Evolutionary conservation across 2,888 invertebrate species (phyloP).

Genomic region (Hypselothyrea guttata): DNA sequence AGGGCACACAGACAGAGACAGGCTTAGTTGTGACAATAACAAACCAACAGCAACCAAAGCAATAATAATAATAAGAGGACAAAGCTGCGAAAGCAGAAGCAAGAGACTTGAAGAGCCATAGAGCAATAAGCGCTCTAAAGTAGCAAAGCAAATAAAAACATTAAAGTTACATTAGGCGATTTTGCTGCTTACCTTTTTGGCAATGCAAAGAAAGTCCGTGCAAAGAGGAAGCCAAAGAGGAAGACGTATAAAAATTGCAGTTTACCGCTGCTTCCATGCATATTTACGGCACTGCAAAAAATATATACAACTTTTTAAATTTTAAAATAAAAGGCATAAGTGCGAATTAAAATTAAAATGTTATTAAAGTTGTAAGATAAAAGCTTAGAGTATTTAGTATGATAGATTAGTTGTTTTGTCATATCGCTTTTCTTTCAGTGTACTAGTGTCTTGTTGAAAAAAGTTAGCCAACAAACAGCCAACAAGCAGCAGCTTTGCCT

Average conservation of each 20-base stretch:
- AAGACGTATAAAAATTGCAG: constrained; percentile 47
- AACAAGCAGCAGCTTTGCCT: constrained; percentile 6
- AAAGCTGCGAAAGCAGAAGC: background rate
- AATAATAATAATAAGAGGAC: constrained; percentile 12
- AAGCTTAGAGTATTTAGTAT: no score
- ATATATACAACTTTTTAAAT: no score
- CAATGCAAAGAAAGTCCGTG: constrained; percentile 33
- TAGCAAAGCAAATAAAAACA: constrained; percentile 67
- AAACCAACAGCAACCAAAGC: constrained; percentile 10
- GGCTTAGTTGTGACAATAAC: constrained; percentile 25
- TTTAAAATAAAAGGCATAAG: no score
- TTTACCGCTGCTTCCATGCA: constrained; percentile 41
- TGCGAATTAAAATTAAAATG: no score
- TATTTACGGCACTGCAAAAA: background rate
- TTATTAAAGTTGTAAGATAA: no score
- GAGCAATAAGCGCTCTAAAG: constrained; percentile 58
- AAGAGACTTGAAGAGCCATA: constrained; percentile 29
- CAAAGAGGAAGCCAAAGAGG: background rate
- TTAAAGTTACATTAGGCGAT: constrained; percentile 65
- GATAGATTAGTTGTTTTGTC: no score
- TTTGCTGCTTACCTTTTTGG: constrained; percentile 53
- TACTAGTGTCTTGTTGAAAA: background rate
- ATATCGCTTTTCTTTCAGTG: no score
- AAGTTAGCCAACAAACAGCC: background rate
- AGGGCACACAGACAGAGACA: constrained; percentile 32